Evolutionary conservation across 2,797 vertebrate species (phyloP).

Genomic region (Erithacus rubecula): DNA sequence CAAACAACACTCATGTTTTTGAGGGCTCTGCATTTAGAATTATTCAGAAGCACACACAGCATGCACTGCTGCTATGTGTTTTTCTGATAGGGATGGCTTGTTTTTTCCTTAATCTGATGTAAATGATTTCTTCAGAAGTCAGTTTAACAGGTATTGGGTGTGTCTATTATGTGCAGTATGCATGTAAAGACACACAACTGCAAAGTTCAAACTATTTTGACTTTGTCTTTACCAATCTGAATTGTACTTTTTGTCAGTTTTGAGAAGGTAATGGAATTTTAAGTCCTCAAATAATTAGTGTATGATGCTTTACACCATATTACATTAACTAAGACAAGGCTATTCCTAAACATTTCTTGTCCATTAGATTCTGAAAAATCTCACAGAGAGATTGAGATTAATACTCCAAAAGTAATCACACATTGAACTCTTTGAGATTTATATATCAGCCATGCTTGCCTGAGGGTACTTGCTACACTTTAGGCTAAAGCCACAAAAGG

Average conservation of each 20-base stretch:
- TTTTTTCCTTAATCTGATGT: background rate
- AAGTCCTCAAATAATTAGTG: background rate
- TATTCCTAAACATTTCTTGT: background rate
- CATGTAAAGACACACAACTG: background rate
- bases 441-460: background rate
- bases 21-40: background rate
- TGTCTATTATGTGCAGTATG: background rate
- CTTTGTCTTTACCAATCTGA: background rate
- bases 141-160: background rate
- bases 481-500: background rate
- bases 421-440: background rate
- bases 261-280: rapidly evolving
- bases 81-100: background rate
- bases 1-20: background rate
- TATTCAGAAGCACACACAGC: background rate
- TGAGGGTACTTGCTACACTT: background rate
- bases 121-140: background rate
- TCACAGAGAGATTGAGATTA: background rate
- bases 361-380: background rate
- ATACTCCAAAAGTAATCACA: background rate
- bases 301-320: background rate
- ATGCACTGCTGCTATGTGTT: background rate
- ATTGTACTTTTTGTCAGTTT: background rate
- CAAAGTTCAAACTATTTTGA: background rate
- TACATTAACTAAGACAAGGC: background rate